Evolutionary conservation across 2,797 vertebrate genomes (phyloP).

Genomic region (Stomatorhinus walkeri): DNA sequence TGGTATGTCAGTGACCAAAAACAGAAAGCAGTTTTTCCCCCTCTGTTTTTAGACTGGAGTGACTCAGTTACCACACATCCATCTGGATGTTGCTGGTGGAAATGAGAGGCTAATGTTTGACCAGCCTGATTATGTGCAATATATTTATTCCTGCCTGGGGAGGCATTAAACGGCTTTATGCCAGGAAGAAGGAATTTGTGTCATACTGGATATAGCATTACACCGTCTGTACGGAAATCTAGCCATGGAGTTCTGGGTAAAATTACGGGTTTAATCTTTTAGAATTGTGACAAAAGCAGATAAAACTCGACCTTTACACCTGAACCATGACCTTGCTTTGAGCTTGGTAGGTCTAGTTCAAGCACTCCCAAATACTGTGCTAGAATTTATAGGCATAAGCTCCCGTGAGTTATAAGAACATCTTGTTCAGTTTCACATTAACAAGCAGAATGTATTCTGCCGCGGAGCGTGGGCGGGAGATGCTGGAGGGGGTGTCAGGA

Average conservation of each 20-base stretch:
- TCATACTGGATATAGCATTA: neutral
- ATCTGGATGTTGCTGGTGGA: neutral
- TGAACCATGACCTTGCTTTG: neutral
- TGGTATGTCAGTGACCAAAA: neutral
- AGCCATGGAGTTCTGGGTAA: neutral
- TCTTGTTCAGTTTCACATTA: slow-evolving; percentile 1
- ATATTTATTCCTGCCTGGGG: neutral
- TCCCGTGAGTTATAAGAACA: neutral
- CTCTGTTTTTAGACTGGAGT: neutral
- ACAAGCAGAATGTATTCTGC: neutral
- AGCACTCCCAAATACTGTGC: neutral
- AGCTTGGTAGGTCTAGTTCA: neutral
- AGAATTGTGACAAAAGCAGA: neutral
- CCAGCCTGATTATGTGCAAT: neutral
- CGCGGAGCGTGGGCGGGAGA: neutral
- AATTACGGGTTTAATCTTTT: neutral
- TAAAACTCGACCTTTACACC: neutral
- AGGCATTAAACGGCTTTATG: neutral
- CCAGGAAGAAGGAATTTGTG: neutral
- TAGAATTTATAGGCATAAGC: neutral
- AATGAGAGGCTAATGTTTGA: neutral
- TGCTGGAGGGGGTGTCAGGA: neutral
- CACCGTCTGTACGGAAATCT: neutral
- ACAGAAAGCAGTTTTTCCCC: neutral
- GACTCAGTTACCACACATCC: neutral